These are phyloP conservation scores for Silurus asotus DNA, from an alignment of 2,113 vertebrate genomes.

Conservation along the genomic window DNA sequence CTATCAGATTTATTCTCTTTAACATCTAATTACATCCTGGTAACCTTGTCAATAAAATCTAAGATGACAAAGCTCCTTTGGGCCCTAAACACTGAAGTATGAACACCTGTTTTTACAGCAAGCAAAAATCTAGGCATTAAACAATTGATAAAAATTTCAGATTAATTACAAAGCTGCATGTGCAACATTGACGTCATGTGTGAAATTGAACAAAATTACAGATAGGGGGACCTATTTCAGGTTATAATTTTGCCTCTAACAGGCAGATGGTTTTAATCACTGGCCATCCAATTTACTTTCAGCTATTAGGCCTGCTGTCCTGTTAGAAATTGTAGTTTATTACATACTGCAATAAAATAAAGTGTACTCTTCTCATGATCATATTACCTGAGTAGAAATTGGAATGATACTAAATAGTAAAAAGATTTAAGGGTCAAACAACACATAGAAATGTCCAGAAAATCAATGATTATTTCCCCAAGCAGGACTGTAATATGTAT, in stretches of 20 bases:
- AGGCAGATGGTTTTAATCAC: constrained; percentile 34
- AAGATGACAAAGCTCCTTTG: constrained; percentile 23
- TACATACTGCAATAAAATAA: not conserved
- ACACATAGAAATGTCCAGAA: constrained; percentile 21
- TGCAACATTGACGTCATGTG: constrained; percentile 7
- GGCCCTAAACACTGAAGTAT: not conserved
- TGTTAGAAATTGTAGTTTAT: constrained; percentile 6
- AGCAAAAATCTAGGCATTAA: constrained; percentile 4
- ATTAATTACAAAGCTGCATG: not conserved
- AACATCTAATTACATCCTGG: constrained; percentile 48
- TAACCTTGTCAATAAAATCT: constrained; percentile 31
- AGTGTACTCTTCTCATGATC: not conserved
- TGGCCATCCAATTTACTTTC: constrained; percentile 12
- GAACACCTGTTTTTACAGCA: constrained; percentile 17
- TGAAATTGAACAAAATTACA: constrained; percentile 33
- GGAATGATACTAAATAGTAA: not conserved
- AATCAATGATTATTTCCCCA: constrained; percentile 6
- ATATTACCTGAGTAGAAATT: constrained; percentile 10
- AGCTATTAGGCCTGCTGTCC: not conserved
- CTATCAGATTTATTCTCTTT: constrained; percentile 39
- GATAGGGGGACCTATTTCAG: not conserved
- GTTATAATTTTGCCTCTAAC: not conserved
- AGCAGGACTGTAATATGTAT: not conserved
- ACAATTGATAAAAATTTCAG: not conserved
- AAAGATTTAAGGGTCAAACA: constrained; percentile 9